phyloP scores from a whole-genome alignment of 2,888 invertebrate species.

The Heteromurus nitidus region DNA sequence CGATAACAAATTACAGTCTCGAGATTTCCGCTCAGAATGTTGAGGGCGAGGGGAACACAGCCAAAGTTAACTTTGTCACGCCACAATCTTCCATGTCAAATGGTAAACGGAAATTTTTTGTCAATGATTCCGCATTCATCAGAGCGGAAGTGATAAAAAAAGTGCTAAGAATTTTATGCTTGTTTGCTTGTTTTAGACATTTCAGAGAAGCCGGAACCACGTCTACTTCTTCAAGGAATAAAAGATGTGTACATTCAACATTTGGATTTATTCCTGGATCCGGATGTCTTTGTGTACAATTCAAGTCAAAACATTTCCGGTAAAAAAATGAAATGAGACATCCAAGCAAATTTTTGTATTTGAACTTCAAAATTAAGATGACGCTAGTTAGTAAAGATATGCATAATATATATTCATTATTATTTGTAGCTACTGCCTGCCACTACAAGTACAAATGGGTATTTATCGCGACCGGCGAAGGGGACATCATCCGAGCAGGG shows the following conservation, averaged over 20 bases:
- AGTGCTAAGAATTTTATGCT: no score
- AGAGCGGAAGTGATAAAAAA: not conserved
- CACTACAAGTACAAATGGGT: conserved; percentile 71
- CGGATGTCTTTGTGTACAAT: conserved; percentile 64
- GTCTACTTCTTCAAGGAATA: conserved; percentile 69
- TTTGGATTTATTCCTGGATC: conserved; percentile 68
- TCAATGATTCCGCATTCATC: conserved; percentile 3
- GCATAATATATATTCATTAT: not conserved
- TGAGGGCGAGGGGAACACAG: conserved; percentile 72
- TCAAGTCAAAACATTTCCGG: conserved; percentile 52
- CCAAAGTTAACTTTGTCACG: conserved; percentile 67
- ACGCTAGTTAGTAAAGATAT: not conserved
- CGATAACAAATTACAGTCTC: conserved; percentile 72
- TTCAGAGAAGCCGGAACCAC: conserved; percentile 66
- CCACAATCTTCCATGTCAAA: conserved; percentile 69
- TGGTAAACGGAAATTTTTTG: conserved; percentile 16
- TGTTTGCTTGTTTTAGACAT: conserved; percentile 15
- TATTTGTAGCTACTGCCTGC: conserved; percentile 61
- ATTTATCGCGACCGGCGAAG: conserved; percentile 69
- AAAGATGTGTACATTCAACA: conserved; percentile 71
- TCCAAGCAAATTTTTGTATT: not conserved
- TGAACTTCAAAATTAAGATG: not conserved
- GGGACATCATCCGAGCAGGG: conserved; percentile 57
- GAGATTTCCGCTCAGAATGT: conserved; percentile 70
- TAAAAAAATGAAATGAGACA: not conserved